phyloP scores from a whole-genome alignment of 2,888 invertebrate genomes.

The Deilephila porcellus region DNA sequence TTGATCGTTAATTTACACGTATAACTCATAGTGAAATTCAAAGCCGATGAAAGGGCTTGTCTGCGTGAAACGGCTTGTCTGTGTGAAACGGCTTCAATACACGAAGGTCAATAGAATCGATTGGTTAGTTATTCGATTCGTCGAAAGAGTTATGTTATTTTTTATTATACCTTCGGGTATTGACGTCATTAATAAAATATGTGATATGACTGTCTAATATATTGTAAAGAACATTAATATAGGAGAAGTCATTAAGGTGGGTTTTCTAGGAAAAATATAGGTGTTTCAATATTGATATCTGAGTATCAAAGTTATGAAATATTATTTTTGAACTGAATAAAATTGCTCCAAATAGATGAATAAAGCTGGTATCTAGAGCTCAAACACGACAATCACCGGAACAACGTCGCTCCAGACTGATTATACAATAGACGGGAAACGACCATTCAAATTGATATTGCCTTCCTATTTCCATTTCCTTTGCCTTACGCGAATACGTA shows the following conservation, averaged over 20 bases:
- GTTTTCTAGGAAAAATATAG: too few relatives aligned
- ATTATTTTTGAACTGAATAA: too few relatives aligned
- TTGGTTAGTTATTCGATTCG: not conserved
- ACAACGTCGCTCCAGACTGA: not conserved
- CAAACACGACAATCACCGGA: not conserved
- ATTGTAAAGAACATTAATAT: too few relatives aligned
- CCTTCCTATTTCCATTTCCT: conserved; percentile 4
- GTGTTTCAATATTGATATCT: too few relatives aligned
- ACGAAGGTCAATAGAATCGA: not conserved
- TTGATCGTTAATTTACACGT: conserved; percentile 15
- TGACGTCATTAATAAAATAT: not conserved
- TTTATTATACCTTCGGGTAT: not conserved
- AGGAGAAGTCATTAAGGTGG: too few relatives aligned
- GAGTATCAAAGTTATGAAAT: too few relatives aligned
- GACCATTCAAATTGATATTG: not conserved
- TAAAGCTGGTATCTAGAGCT: too few relatives aligned
- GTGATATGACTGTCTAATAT: too few relatives aligned
- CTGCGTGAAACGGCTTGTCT: not conserved
- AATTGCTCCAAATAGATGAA: too few relatives aligned
- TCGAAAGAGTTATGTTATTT: not conserved
- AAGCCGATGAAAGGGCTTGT: conserved; percentile 2
- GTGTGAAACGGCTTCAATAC: too few relatives aligned
- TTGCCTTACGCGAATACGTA: not conserved
- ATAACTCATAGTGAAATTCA: not conserved
- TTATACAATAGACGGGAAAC: not conserved